phyloP scores from a whole-genome alignment of 2,113 vertebrate genomes.

The Ursus arctos region DNA sequence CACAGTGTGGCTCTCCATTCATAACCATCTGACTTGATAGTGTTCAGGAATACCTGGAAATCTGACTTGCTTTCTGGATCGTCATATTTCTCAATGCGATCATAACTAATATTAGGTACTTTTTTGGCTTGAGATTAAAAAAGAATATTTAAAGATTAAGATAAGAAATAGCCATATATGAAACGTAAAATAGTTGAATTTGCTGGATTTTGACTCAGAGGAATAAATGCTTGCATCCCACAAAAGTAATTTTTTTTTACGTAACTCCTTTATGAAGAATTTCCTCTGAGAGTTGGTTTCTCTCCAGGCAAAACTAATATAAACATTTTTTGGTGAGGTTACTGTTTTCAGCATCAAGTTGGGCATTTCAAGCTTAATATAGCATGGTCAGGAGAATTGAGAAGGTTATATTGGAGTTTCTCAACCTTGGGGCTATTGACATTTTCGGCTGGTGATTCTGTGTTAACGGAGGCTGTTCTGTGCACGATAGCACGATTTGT shows the following conservation, averaged over 20 bases:
- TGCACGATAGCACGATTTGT: background rate
- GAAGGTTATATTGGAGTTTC: background rate
- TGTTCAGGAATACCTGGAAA: background rate
- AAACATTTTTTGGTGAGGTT: background rate
- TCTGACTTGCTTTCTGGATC: background rate
- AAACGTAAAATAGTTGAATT: slow-evolving; percentile 28
- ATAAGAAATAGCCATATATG: background rate
- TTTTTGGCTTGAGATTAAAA: background rate
- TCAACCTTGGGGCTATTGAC: background rate
- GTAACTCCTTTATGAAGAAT: background rate
- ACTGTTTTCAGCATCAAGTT: background rate
- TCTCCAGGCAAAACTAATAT: slow-evolving; percentile 34
- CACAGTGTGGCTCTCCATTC: background rate
- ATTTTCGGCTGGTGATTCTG: background rate
- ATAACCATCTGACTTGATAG: background rate
- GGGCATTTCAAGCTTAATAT: background rate
- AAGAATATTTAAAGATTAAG: slow-evolving; percentile 39
- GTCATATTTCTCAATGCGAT: background rate
- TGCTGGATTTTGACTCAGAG: slow-evolving; percentile 27
- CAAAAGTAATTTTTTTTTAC: slow-evolving; percentile 29
- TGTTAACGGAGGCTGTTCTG: background rate
- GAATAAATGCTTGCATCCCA: background rate
- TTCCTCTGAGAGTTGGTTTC: background rate
- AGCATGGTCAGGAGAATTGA: background rate
- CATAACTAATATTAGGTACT: background rate